Evolutionary conservation across 2,113 vertebrate species (phyloP), one percentile per base, ranked within the genome.

Genomic region (Cyrtonyx montezumae): DNA sequence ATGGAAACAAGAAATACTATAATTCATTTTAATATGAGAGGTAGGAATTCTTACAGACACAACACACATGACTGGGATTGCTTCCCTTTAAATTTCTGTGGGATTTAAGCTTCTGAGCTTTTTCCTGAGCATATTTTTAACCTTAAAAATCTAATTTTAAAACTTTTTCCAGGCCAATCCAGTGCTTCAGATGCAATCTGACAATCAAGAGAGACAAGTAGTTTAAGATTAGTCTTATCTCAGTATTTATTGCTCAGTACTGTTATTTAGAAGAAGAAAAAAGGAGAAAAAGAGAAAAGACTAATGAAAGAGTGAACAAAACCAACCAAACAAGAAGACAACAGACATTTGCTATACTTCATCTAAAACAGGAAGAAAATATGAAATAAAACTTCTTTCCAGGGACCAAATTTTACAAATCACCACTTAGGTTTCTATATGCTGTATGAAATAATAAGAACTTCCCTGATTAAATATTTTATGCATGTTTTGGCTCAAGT

Each of bases 401-500:
- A 32, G n/a, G 16, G 26, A 84, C 46, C 26, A 9, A 48, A 48
- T 94, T 84, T 79, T 79, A 53, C 20, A 76, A 56, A 71, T 63
- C 78, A 26, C 13, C 16, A 23, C 4, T 45, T 70, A 32, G 2
- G 5, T 74, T 49, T 46, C 80, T 45, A 55, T 0, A 0, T 34
- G 32, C n/a, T 80, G 18, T 6, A 59, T 16, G 40, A 75, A 62
- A 63, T 49, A 80, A 9, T 53, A 74, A 78, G 42, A 58, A 74
- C 9, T 4, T 88, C 30, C 4, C 7, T 34, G 23, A 1, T 66
- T 6, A 66, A 73, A 45, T 45, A 67, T 12, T 91, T 76, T 36
- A 43, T 1, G 0, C 8, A 13, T 16, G 1, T 63, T 93, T 71
- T 59, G 48, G 3, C 19, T 43, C 20, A 26, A 5, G 5, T 0